Evolutionary conservation across 2,113 vertebrate species (phyloP).

Genomic region (Notothenia coriiceps): DNA sequence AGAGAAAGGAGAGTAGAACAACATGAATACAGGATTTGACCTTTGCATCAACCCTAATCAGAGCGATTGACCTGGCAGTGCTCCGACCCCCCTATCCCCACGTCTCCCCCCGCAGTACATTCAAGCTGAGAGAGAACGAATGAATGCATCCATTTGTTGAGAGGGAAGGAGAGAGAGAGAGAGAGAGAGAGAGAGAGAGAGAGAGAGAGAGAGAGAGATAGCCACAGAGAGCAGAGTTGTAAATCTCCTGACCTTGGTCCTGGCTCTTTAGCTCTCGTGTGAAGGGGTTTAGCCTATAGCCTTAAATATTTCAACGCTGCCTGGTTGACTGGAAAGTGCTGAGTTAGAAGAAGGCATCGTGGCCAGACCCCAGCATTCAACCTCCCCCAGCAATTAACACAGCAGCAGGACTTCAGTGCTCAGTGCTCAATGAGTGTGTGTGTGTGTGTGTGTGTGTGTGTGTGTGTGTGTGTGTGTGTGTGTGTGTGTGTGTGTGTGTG

Average conservation of each 20-base stretch:
- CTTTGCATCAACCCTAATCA: constrained; percentile 53
- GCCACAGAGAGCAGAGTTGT: constrained; percentile 43
- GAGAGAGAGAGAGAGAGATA: constrained; percentile 31
- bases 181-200: constrained; percentile 26
- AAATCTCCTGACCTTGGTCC: constrained; percentile 74
- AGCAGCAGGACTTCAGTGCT: constrained; percentile 66
- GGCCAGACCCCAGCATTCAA: constrained; percentile 63
- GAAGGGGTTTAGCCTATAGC: constrained; percentile 67
- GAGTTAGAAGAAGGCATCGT: constrained; percentile 63
- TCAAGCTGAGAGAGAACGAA: constrained; percentile 16
- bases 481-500: constrained; percentile 12
- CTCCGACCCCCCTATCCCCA: constrained; percentile 3
- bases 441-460: constrained; percentile 39
- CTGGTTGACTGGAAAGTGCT: constrained; percentile 72
- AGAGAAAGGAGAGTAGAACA: not conserved
- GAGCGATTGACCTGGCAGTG: constrained; percentile 47
- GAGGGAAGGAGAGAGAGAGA: not conserved
- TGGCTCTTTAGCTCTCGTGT: constrained; percentile 64
- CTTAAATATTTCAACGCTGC: constrained; percentile 78
- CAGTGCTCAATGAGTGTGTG: constrained; percentile 33
- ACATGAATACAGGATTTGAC: constrained; percentile 6
- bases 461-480: constrained; percentile 41
- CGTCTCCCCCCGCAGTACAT: constrained; percentile 10
- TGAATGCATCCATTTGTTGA: constrained; percentile 39
- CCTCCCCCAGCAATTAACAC: constrained; percentile 74